Percentiles rank a stretch among this genome's conserved stretches.
Evolutionary conservation across 2,113 vertebrate species (phyloP).

Genomic region (Corythoichthys haematopterus): DNA sequence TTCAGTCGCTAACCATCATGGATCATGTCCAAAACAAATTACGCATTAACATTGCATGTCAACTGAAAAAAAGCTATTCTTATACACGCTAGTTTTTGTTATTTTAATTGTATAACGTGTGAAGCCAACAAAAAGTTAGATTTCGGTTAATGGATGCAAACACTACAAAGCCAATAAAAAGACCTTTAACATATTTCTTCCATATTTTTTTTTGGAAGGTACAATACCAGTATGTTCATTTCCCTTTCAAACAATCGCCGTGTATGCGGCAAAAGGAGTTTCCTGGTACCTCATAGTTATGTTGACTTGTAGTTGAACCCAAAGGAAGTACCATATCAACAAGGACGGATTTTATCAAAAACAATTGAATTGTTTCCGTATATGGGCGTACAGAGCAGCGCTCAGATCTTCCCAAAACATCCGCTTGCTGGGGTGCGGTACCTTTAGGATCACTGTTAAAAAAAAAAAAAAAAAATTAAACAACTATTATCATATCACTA

Average conservation of each 20-base stretch:
- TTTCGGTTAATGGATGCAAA: too few species aligned
- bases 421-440: too few species aligned
- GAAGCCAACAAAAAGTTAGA: too few species aligned
- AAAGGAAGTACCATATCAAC: neutral
- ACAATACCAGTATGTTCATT: neutral
- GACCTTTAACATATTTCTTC: neutral
- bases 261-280: neutral
- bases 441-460: too few species aligned
- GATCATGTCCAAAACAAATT: neutral
- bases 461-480: too few species aligned
- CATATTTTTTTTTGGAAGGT: neutral
- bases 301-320: neutral
- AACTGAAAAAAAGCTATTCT: neutral
- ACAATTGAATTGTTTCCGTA: neutral
- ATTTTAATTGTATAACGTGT: neutral
- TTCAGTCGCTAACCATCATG: neutral
- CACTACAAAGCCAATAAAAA: neutral
- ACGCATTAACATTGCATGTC: neutral
- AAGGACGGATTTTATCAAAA: neutral
- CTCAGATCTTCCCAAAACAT: neutral
- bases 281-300: neutral
- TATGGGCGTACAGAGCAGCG: neutral
- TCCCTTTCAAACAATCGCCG: neutral
- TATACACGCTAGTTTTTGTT: neutral
- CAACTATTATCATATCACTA: neutral